phyloP scores from a whole-genome alignment of 2,113 vertebrate genomes.

The Platichthys flesus region DNA sequence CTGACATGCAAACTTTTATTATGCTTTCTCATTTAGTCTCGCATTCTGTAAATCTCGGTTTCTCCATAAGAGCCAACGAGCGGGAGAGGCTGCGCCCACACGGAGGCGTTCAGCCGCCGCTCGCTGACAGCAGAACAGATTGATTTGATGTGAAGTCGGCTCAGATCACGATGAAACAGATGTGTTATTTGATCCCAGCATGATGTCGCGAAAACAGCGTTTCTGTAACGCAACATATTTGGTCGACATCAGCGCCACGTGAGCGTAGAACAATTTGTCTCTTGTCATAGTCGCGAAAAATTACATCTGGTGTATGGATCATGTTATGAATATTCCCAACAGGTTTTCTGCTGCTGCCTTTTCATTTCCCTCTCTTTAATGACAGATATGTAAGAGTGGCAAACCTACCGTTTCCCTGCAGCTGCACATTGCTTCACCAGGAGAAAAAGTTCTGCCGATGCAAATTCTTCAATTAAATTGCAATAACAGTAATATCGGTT shows the following conservation, averaged over 20 bases:
- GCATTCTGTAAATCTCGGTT: too few relatives aligned
- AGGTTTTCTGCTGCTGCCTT: constrained; percentile 1
- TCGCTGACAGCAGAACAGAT: constrained; percentile 9
- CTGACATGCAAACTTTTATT: neutral
- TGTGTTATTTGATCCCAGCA: constrained; percentile 10
- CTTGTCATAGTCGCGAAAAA: constrained; percentile 1
- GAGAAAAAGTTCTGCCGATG: constrained; percentile 57
- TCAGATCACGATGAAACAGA: constrained; percentile 27
- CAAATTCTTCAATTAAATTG: constrained; percentile 64
- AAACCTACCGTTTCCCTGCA: constrained; percentile 5
- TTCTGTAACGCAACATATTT: neutral
- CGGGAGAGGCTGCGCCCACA: too few relatives aligned
- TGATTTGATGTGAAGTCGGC: neutral
- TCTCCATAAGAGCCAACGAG: constrained; percentile 8
- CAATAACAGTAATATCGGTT: constrained; percentile 47
- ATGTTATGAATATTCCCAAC: constrained; percentile 11
- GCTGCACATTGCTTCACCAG: constrained; percentile 25
- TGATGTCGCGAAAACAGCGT: neutral
- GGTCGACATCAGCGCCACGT: neutral
- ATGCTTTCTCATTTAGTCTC: too few relatives aligned
- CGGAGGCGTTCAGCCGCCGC: neutral
- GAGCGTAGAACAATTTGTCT: constrained; percentile 5
- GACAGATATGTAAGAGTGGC: constrained; percentile 15
- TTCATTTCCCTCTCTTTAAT: neutral
- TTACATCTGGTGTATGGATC: constrained; percentile 6